Percentiles rank a stretch among this genome's conserved stretches.
Evolutionary conservation across 2,797 vertebrate species (phyloP).

Genomic region (Luscinia luscinia): DNA sequence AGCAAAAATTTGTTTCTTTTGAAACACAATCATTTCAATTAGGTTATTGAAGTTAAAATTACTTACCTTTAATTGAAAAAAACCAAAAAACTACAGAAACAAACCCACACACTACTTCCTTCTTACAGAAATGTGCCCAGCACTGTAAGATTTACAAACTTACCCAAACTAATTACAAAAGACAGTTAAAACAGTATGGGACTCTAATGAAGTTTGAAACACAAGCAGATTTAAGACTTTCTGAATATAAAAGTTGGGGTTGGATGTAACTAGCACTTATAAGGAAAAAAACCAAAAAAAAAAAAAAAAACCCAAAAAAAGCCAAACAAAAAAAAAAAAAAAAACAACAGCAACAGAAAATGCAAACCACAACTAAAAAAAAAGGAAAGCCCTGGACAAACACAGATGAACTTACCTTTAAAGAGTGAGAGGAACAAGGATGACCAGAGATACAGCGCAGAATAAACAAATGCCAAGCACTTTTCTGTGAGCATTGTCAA

Average conservation of each 20-base stretch:
- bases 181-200: background rate
- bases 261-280: background rate
- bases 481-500: constrained; percentile 66
- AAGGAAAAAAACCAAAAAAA: background rate
- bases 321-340: background rate
- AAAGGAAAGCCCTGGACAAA: background rate
- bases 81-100: background rate
- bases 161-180: background rate
- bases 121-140: background rate
- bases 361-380: background rate
- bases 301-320: no score
- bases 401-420: constrained; percentile 75
- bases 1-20: background rate
- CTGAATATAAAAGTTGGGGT: background rate
- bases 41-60: background rate
- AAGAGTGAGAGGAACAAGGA: constrained; percentile 70
- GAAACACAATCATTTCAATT: background rate
- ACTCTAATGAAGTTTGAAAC: background rate
- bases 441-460: constrained; percentile 79
- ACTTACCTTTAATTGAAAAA: background rate
- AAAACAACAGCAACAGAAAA: no score
- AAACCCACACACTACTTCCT: background rate
- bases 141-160: background rate
- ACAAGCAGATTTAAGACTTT: background rate
- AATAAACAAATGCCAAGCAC: constrained; percentile 56